Evolutionary conservation across 2,797 vertebrate species (phyloP).

Genomic region (Trachops cirrhosus): DNA sequence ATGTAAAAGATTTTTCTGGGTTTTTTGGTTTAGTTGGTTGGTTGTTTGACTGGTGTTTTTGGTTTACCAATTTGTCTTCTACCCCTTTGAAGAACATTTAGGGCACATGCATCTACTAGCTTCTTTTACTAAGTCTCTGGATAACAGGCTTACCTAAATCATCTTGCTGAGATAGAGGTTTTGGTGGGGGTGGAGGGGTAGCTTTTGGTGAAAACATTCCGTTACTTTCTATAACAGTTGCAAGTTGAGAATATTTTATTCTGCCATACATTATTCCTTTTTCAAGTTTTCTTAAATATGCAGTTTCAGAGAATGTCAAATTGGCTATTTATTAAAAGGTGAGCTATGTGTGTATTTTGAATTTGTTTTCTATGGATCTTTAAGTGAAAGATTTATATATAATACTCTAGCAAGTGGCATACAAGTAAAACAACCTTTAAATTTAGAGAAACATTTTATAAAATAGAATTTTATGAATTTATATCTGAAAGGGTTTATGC

Average conservation of each 20-base stretch:
- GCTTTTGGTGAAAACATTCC: not conserved
- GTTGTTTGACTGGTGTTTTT: not conserved
- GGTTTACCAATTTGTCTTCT: not conserved
- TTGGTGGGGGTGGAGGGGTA: not conserved
- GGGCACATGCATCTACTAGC: not conserved
- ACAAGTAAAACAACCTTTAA: not conserved
- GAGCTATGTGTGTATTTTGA: not conserved
- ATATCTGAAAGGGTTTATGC: constrained; percentile 17
- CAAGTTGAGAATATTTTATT: not conserved
- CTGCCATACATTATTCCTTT: not conserved
- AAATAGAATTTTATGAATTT: not conserved
- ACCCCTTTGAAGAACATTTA: not conserved
- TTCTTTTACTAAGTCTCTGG: not conserved
- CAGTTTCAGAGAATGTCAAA: not conserved
- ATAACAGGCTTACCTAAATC: not conserved
- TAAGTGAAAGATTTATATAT: not conserved
- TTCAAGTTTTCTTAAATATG: not conserved
- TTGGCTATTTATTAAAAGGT: not conserved
- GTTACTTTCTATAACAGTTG: not conserved
- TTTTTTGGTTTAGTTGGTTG: not conserved
- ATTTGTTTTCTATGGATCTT: not conserved
- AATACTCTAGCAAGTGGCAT: not conserved
- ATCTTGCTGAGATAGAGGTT: not conserved
- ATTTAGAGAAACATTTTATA: not conserved
- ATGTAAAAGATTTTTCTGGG: not conserved